phyloP scores from a whole-genome alignment of 2,888 invertebrate species.

The Lithophane semibrunnea region DNA sequence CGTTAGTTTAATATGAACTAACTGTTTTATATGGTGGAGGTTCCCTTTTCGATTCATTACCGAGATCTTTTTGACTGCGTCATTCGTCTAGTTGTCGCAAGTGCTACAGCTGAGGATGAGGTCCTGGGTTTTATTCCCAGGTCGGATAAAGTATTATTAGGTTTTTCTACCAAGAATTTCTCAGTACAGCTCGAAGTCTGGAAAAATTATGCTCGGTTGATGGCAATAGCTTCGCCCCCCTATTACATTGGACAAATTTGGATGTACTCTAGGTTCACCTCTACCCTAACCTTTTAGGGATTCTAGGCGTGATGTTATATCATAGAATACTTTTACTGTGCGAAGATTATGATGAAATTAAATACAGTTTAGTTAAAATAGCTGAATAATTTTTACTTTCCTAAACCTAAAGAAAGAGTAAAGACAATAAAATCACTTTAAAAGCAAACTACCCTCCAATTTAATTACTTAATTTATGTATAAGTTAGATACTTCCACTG shows the following conservation, averaged over 20 bases:
- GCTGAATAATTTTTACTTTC: not conserved
- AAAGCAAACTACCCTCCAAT: conserved; percentile 6
- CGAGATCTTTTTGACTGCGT: not conserved
- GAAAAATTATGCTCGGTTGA: not conserved
- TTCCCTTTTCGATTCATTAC: not conserved
- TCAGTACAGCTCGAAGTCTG: not conserved
- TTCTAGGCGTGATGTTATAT: not conserved
- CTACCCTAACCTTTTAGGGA: not conserved
- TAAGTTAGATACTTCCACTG: not conserved
- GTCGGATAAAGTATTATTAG: not conserved
- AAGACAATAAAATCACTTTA: not conserved
- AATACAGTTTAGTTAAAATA: not conserved
- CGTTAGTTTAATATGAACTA: not conserved
- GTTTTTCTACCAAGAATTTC: not conserved
- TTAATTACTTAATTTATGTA: conserved; percentile 16
- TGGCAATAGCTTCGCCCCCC: not conserved
- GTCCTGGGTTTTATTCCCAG: not conserved
- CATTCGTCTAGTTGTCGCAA: not conserved
- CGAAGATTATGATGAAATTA: not conserved
- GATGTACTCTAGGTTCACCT: not conserved
- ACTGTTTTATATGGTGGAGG: not conserved
- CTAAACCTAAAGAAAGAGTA: not conserved
- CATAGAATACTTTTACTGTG: not conserved
- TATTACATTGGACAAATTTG: not conserved
- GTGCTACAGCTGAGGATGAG: not conserved